Percentiles rank a stretch among this genome's conserved stretches.
Conservation (phyloP, 2,888 invertebrate genomes). For the Mactromeris polynyma region DNA sequence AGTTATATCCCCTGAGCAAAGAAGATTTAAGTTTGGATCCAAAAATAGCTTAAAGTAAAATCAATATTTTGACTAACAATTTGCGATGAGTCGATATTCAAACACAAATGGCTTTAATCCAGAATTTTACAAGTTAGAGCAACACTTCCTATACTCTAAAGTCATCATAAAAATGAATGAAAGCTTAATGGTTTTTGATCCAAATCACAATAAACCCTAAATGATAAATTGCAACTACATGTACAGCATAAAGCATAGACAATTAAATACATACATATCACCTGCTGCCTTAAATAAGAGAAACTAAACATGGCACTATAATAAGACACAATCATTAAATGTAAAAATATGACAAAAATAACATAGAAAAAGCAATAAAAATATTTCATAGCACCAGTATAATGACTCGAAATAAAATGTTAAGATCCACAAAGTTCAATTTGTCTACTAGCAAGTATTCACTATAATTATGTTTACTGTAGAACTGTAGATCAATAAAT, state of each 20-base stretch:
- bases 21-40: too few species aligned
- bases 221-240: neutral
- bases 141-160: too few species aligned
- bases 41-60: too few species aligned
- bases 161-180: too few species aligned
- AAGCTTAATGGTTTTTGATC: neutral
- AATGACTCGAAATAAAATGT: neutral
- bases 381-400: neutral
- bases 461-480: too few species aligned
- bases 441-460: too few species aligned
- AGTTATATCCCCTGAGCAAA: too few species aligned
- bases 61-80: too few species aligned
- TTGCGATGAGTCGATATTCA: too few species aligned
- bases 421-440: neutral
- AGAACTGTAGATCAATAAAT: too few species aligned
- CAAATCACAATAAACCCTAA: neutral
- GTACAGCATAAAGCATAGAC: neutral
- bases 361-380: slow-evolving; percentile 11
- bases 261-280: neutral
- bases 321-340: neutral
- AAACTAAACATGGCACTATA: slow-evolving; percentile 9
- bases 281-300: neutral
- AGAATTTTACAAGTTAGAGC: too few species aligned
- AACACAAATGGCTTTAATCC: too few species aligned
- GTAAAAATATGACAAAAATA: neutral